These are phyloP conservation scores for Tachypleus tridentatus DNA, from an alignment of 1,140 invertebrate genomes.

Conservation along the genomic window DNA sequence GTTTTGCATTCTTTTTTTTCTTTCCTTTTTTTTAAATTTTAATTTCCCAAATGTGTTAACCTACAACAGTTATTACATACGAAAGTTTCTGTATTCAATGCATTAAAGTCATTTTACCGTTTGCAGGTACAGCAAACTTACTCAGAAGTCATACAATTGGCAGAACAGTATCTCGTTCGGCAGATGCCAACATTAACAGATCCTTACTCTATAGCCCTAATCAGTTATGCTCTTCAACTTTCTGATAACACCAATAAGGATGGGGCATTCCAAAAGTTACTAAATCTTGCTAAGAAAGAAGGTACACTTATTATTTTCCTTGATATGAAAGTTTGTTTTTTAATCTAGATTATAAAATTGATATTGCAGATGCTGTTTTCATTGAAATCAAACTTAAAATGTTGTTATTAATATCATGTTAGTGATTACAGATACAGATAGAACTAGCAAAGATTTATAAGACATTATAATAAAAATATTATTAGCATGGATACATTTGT, in stretches of 20 bases:
- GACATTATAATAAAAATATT: no score
- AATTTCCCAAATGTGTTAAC: no score
- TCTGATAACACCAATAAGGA: conserved; percentile 54
- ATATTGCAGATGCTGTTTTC: no score
- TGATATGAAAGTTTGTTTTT: neutral
- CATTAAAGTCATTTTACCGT: no score
- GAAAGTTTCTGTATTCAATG: no score
- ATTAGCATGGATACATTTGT: no score
- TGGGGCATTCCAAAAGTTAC: conserved; percentile 49
- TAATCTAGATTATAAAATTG: no score
- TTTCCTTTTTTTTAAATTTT: neutral
- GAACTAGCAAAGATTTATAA: no score
- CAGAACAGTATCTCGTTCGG: conserved; percentile 60
- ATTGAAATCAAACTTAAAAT: no score
- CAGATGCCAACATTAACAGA: conserved; percentile 56
- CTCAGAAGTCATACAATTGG: conserved; percentile 46
- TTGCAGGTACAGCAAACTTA: conserved; percentile 42
- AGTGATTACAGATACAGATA: no score
- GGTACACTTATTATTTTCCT: conserved; percentile 6
- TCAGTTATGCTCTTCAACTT: conserved; percentile 60
- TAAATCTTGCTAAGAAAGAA: conserved; percentile 49
- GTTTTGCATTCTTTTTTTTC: neutral
- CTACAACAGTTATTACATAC: no score
- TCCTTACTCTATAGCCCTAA: conserved; percentile 61
- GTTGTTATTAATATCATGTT: no score